phyloP scores from a whole-genome alignment of 2,797 vertebrate species.

The Sebastes kiyomatsui region DNA sequence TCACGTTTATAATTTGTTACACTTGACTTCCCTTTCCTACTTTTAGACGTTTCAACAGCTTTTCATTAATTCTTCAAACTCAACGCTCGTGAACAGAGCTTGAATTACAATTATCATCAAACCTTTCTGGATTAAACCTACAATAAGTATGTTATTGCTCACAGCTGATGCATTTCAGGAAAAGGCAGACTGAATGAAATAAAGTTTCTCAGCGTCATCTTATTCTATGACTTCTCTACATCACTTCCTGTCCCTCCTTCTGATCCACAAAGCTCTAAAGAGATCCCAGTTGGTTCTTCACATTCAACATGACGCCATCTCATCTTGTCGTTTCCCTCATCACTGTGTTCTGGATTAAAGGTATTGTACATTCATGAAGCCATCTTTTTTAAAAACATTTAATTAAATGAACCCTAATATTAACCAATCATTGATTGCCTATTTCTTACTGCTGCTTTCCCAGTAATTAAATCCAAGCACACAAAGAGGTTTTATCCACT shows the following conservation, averaged over 20 bases:
- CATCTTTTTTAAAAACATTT: background rate
- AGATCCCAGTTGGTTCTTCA: background rate
- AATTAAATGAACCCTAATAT: background rate
- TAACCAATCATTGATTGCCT: background rate
- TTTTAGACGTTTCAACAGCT: background rate
- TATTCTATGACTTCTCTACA: background rate
- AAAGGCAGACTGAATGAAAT: background rate
- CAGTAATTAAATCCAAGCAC: background rate
- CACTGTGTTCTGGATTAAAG: background rate
- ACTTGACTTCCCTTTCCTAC: background rate
- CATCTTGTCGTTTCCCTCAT: background rate
- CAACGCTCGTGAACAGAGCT: background rate
- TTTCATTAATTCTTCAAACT: background rate
- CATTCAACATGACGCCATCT: background rate
- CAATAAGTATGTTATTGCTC: too few species aligned
- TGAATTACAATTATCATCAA: background rate
- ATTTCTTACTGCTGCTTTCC: background rate
- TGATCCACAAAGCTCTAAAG: background rate
- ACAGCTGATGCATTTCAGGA: background rate
- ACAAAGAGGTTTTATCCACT: background rate
- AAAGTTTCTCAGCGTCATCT: background rate
- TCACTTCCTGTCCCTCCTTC: slow-evolving; percentile 22
- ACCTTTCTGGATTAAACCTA: background rate
- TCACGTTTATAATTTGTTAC: background rate
- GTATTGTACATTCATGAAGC: background rate